Evolutionary conservation across 2,888 invertebrate species (phyloP), one percentile per base, ranked within the genome.

Genomic region (Drosophila rellima): DNA sequence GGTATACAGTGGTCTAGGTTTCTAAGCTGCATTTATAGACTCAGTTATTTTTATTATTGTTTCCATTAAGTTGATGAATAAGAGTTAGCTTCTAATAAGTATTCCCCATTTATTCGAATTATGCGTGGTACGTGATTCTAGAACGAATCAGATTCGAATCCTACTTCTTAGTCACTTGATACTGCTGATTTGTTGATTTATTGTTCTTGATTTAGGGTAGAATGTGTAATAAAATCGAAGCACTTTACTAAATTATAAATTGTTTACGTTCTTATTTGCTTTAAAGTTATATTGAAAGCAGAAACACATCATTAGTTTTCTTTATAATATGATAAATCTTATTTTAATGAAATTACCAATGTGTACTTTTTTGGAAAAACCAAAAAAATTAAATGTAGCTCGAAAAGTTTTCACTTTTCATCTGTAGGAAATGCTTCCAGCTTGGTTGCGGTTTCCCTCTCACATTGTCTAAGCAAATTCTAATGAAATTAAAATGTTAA

Each of bases 11-110:
- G 6, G 31, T 18, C 3, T 8, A 6, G 1, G 0, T 26, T 0
- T 42, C 10, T 10, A 6, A 18, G 17, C 33, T 44, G 7, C n/a
- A 35, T n/a, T 35, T 15, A 3, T 42, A 35, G 1, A 6, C 6
- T 17, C 10, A 6, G 11, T 23, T 33, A n/a, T 33, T 51, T 51
- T 51, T 40, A 35, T 17, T 54, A 52, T 48, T 60, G 57, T 23
- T 23, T 45, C 54, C 70, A 82, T 77, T 82, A 78, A 85, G 78
- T 74, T 88, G 85, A 83, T 85, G 72, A 82, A 84, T 79, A 69
- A 45, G 56, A 68, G 54, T 72, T 82, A 54, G n/a, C n/a, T 31
- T 42, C 31, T 8, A 18, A 26, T 54, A 42, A 55, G 42, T n/a
- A 33, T 20, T 31, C 20, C 3, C 50, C 37, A 44, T 44, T 45